phyloP scores from a whole-genome alignment of 2,113 vertebrate genomes.

The Poecilia latipinna region DNA sequence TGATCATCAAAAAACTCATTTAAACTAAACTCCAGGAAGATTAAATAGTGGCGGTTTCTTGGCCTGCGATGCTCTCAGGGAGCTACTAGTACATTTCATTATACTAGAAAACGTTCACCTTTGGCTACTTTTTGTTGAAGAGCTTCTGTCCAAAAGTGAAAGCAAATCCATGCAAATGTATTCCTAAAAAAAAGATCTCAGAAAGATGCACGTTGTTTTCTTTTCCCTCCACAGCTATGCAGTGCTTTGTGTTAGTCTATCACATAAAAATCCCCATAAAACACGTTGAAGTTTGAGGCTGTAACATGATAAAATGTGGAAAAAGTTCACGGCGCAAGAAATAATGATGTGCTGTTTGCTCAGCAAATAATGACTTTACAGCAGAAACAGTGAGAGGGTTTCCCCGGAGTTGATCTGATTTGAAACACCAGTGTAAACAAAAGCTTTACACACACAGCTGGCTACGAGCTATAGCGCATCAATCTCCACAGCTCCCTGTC shows the following conservation, averaged over 20 bases:
- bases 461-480: constrained; percentile 30
- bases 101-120: not conserved
- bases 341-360: constrained; percentile 14
- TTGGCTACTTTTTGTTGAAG: not conserved
- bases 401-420: constrained; percentile 39
- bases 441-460: constrained; percentile 52
- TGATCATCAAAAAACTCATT: no score
- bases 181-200: not conserved
- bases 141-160: not conserved
- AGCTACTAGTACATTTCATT: not conserved
- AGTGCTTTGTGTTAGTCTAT: not conserved
- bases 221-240: not conserved
- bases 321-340: not conserved
- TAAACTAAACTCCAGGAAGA: not conserved
- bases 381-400: constrained; percentile 1
- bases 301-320: not conserved
- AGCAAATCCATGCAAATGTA: not conserved
- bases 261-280: not conserved
- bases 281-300: not conserved
- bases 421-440: constrained; percentile 46
- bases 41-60: not conserved
- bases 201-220: not conserved
- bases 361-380: not conserved
- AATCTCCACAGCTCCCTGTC: constrained; percentile 20
- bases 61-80: not conserved